Conservation (phyloP, 2,888 invertebrate genomes). For the Diplazon laetatorius region DNA sequence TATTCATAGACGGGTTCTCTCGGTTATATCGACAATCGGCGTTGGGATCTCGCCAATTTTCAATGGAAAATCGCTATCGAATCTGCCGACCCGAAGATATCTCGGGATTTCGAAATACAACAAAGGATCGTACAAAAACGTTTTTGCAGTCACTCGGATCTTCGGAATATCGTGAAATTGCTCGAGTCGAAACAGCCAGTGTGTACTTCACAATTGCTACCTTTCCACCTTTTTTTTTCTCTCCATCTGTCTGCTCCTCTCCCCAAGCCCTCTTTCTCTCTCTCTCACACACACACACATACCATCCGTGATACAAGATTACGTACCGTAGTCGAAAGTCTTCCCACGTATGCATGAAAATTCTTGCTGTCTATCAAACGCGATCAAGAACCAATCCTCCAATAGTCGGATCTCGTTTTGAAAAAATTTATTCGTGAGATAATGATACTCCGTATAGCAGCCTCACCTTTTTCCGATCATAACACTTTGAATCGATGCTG, state of each 20-base stretch:
- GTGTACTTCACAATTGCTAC: conserved; percentile 55
- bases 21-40: background rate
- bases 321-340: conserved; percentile 36
- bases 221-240: conserved; percentile 38
- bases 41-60: background rate
- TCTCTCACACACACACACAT: background rate
- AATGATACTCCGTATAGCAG: conserved; percentile 48
- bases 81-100: conserved; percentile 6
- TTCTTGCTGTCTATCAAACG: conserved; percentile 45
- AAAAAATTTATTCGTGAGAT: conserved; percentile 41
- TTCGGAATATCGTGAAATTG: conserved; percentile 48
- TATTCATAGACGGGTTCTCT: conserved; percentile 19
- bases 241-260: background rate
- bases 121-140: conserved; percentile 38
- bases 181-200: conserved; percentile 31
- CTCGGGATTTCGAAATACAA: background rate
- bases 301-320: background rate
- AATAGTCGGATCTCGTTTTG: conserved; percentile 41
- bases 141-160: background rate
- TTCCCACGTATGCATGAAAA: conserved; percentile 58
- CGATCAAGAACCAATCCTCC: conserved; percentile 49
- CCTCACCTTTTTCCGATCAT: conserved; percentile 13
- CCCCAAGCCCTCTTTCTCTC: too few species aligned
- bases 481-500: conserved; percentile 34
- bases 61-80: conserved; percentile 10